Evolutionary conservation across 2,888 invertebrate genomes (phyloP).

Genomic region (Orthosia gracilis): DNA sequence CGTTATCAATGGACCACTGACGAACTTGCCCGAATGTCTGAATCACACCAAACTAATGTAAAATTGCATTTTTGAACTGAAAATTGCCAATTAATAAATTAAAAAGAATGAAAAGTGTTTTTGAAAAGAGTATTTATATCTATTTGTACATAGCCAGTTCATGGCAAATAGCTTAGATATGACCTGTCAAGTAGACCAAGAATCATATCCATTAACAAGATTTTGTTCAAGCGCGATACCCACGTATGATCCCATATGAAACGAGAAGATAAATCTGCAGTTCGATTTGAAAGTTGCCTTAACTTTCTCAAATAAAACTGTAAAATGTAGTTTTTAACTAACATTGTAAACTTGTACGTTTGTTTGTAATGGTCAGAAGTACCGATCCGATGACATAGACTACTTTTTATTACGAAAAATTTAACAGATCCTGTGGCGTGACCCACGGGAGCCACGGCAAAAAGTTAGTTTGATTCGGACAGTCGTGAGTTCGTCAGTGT

Average conservation of each 20-base stretch:
- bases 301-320: conserved; percentile 25
- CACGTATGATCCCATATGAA: too few relatives aligned
- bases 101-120: background rate
- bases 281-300: background rate
- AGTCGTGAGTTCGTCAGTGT: conserved; percentile 33
- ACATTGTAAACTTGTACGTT: too few relatives aligned
- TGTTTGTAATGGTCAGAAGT: too few relatives aligned
- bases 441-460: too few relatives aligned
- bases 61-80: conserved; percentile 13
- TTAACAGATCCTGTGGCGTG: too few relatives aligned
- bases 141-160: conserved; percentile 40
- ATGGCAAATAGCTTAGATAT: conserved; percentile 6
- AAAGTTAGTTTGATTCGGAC: conserved; percentile 14
- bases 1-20: conserved; percentile 53
- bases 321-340: background rate
- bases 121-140: conserved; percentile 33
- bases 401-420: too few relatives aligned
- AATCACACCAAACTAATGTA: conserved; percentile 19
- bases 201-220: background rate
- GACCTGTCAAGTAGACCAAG: background rate
- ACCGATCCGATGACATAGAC: too few relatives aligned
- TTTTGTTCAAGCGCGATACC: too few relatives aligned
- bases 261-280: conserved; percentile 17
- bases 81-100: conserved; percentile 25
- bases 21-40: conserved; percentile 38